A percentile compares a stretch with the other conserved stretches of the same genome.
These are phyloP conservation scores for Pogonophryne albipinna DNA, from an alignment of 2,797 vertebrate genomes.

Conservation along the genomic window DNA sequence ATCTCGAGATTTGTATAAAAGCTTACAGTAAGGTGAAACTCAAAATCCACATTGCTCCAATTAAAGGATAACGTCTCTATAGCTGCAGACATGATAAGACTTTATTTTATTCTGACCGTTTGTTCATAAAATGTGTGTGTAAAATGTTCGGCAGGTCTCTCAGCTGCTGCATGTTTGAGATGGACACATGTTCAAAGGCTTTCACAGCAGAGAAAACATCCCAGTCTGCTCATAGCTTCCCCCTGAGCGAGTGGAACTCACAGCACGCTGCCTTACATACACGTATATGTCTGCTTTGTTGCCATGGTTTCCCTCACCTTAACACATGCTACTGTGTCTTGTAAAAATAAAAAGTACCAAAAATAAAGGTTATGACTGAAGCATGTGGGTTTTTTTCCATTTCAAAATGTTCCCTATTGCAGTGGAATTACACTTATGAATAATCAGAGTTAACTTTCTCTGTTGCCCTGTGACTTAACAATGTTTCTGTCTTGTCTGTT, in stretches of 20 bases:
- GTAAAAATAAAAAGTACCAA: slow-evolving; percentile 20
- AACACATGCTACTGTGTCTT: slow-evolving; percentile 27
- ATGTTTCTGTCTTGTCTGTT: slow-evolving; percentile 31
- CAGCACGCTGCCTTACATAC: slow-evolving; percentile 19
- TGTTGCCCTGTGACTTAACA: slow-evolving; percentile 7
- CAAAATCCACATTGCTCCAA: slow-evolving; percentile 8
- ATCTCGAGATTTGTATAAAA: slow-evolving; percentile 41
- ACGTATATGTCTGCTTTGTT: slow-evolving; percentile 58
- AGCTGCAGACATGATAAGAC: slow-evolving; percentile 12
- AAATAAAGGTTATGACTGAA: slow-evolving; percentile 48
- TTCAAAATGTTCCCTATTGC: slow-evolving; percentile 18
- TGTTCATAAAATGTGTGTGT: slow-evolving; percentile 9
- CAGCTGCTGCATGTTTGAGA: slow-evolving; percentile 28
- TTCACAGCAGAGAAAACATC: slow-evolving; percentile 51
- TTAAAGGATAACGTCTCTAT: slow-evolving; percentile 19
- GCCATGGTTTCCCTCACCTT: slow-evolving; percentile 68
- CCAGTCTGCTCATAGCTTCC: slow-evolving; percentile 46
- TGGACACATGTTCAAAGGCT: slow-evolving; percentile 52
- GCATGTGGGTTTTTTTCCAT: slow-evolving; percentile 28
- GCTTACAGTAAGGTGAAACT: slow-evolving; percentile 7
- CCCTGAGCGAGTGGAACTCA: slow-evolving; percentile 60
- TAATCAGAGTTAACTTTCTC: slow-evolving; percentile 48
- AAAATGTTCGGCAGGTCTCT: slow-evolving; percentile 17
- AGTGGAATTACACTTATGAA: slow-evolving; percentile 55
- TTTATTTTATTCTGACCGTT: slow-evolving; percentile 9